Evolutionary conservation across 2,797 vertebrate genomes (phyloP).

Genomic region (Microctenopoma steveboyesi): DNA sequence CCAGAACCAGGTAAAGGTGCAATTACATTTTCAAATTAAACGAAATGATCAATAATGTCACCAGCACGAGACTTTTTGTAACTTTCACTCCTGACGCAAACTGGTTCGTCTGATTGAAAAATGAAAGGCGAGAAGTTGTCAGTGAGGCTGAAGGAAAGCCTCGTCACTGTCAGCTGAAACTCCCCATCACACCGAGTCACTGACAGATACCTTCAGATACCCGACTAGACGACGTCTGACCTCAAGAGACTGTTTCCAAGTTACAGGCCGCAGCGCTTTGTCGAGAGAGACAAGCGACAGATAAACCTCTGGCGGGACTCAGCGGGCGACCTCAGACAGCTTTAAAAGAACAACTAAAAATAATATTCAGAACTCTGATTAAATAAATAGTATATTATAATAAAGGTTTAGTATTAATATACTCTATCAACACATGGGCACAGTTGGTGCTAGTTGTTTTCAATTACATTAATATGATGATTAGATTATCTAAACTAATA

Average conservation of each 20-base stretch:
- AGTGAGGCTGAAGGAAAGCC: constrained; percentile 18
- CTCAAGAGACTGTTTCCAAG: constrained; percentile 44
- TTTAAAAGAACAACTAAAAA: background rate
- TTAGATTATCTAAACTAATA: background rate
- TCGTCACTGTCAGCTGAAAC: constrained; percentile 40
- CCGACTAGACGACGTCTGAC: constrained; percentile 58
- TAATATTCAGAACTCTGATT: background rate
- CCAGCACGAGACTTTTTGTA: background rate
- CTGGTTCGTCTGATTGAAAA: background rate
- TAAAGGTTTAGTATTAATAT: too few relatives aligned
- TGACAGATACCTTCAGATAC: constrained; percentile 60
- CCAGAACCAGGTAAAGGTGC: background rate
- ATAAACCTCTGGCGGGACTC: constrained; percentile 19
- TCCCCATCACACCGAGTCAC: constrained; percentile 45
- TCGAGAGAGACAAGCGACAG: constrained; percentile 33
- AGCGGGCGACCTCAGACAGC: too few relatives aligned
- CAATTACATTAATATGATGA: background rate
- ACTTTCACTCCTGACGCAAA: background rate
- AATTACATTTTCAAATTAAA: background rate
- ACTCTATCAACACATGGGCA: background rate
- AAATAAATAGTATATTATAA: background rate
- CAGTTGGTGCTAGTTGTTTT: background rate
- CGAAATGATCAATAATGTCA: background rate
- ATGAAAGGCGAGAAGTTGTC: constrained; percentile 4
- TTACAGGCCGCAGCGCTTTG: constrained; percentile 31